Evolutionary conservation across 2,888 invertebrate species (phyloP).

Genomic region (Actias luna): DNA sequence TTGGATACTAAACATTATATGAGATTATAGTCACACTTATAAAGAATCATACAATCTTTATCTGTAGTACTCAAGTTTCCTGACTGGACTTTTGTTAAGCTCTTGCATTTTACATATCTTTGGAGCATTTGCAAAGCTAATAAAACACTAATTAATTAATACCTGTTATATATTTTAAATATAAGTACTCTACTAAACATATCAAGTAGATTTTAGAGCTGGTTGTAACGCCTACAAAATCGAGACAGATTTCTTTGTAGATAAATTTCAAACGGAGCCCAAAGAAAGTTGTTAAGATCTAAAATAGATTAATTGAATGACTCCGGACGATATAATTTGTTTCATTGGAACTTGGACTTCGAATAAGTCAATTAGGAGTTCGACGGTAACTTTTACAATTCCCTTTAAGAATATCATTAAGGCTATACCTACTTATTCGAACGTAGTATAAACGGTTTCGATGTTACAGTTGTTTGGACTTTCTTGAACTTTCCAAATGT

Average conservation of each 20-base stretch:
- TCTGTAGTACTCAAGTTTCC: no score
- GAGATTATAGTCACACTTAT: no score
- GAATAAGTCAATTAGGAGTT: conserved; percentile 10
- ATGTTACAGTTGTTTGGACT: not conserved
- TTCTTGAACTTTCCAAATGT: no score
- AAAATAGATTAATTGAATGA: conserved; percentile 8
- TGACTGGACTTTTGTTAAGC: no score
- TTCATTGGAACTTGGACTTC: conserved; percentile 11
- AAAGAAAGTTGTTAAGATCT: not conserved
- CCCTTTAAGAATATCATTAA: conserved; percentile 10
- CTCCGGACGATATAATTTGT: conserved; percentile 3
- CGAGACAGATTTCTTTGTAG: not conserved
- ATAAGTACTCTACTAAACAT: no score
- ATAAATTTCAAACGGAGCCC: not conserved
- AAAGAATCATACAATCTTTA: no score
- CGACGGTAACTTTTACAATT: not conserved
- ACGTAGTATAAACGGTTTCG: not conserved
- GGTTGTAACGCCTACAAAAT: not conserved
- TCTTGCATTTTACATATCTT: no score
- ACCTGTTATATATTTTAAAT: no score
- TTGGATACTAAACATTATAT: no score
- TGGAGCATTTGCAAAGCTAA: no score
- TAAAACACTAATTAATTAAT: no score
- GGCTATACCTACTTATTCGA: not conserved
- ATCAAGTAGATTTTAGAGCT: not conserved